These are phyloP conservation scores for Cydia amplana DNA, from an alignment of 1,140 invertebrate species.

Conservation along the genomic window DNA sequence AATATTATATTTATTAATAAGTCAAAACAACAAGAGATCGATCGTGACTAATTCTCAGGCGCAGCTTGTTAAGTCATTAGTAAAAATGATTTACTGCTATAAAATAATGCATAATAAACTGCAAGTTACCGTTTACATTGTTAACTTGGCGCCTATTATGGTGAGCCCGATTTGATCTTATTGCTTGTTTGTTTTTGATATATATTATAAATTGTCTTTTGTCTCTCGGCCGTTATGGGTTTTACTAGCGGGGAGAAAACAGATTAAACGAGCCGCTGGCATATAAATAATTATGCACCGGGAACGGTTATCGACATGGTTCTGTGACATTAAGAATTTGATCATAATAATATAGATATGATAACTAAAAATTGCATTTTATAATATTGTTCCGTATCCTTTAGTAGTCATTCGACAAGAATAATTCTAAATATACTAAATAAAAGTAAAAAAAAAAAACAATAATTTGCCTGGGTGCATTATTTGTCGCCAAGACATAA, in stretches of 20 bases:
- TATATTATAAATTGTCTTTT: constrained; percentile 27
- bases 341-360: no score
- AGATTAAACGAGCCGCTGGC: neutral
- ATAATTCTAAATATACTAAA: no score
- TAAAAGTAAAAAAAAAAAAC: neutral
- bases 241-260: neutral
- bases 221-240: neutral
- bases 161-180: constrained; percentile 19
- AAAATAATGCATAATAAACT: constrained; percentile 22
- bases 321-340: neutral
- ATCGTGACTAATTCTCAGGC: constrained; percentile 38
- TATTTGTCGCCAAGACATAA: neutral
- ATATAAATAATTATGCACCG: neutral
- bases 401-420: no score
- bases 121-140: constrained; percentile 23
- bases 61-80: constrained; percentile 33
- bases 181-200: constrained; percentile 13
- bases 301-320: neutral
- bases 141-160: constrained; percentile 27
- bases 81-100: constrained; percentile 23
- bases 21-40: constrained; percentile 33
- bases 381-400: no score
- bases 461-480: neutral
- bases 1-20: constrained; percentile 33
- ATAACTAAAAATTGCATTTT: no score